Evolutionary conservation across 2,113 vertebrate genomes (phyloP).

Genomic region (Ahaetulla prasina): DNA sequence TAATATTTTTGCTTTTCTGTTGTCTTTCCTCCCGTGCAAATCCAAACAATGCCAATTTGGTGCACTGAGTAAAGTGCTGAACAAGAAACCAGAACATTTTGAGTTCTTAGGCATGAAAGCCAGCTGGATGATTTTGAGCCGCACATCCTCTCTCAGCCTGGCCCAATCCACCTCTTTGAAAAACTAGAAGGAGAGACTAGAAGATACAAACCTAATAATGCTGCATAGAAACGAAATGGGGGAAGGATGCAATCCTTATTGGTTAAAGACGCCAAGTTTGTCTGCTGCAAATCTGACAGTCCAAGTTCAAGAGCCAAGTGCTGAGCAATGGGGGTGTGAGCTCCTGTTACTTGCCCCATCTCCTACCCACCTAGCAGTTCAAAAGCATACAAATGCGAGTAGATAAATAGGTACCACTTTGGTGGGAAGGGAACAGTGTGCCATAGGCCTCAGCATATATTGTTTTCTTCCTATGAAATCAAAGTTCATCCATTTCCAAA

Average conservation of each 20-base stretch:
- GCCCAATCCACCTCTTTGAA: background rate
- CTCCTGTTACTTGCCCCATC: background rate
- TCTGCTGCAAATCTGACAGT: background rate
- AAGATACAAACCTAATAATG: background rate
- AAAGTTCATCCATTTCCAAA: background rate
- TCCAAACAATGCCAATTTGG: background rate
- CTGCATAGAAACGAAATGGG: background rate
- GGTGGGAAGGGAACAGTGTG: background rate
- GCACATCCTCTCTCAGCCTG: background rate
- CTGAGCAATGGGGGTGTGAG: background rate
- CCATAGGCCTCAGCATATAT: background rate
- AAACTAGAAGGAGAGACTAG: background rate
- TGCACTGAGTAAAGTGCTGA: background rate
- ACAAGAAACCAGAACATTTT: background rate
- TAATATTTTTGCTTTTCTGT: background rate
- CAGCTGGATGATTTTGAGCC: background rate
- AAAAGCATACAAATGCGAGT: background rate
- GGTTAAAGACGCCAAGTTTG: background rate
- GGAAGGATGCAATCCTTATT: background rate
- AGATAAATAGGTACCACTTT: background rate
- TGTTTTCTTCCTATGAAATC: background rate
- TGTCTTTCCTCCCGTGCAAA: background rate
- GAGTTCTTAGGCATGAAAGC: background rate
- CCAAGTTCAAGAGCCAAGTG: background rate
- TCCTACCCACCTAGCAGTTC: background rate